Evolutionary conservation across 2,888 invertebrate genomes (phyloP).

Genomic region (Machimus atricapillus): DNA sequence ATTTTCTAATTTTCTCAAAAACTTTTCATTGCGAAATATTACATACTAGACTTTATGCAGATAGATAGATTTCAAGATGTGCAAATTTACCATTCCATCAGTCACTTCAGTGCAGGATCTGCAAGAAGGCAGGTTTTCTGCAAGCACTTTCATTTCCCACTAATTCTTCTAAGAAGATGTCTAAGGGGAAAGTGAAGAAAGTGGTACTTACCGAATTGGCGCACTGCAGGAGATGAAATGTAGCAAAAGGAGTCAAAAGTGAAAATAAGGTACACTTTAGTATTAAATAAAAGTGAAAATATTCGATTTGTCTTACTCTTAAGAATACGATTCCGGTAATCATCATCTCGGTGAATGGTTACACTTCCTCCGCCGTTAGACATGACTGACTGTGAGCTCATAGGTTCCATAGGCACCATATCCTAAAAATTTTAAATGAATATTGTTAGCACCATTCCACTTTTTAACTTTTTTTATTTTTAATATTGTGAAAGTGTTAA

Average conservation of each 20-base stretch:
- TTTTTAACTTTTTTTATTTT: background rate
- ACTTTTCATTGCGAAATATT: background rate
- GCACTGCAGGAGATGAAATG: constrained; percentile 40
- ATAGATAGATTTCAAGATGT: background rate
- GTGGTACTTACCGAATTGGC: constrained; percentile 44
- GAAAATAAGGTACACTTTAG: constrained; percentile 33
- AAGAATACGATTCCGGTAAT: constrained; percentile 61
- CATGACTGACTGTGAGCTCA: constrained; percentile 52
- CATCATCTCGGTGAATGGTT: constrained; percentile 57
- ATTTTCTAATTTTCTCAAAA: background rate
- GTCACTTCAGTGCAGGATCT: background rate
- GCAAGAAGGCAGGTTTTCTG: background rate
- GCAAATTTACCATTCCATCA: background rate
- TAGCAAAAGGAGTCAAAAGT: constrained; percentile 40
- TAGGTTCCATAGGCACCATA: constrained; percentile 62
- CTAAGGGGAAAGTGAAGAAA: background rate
- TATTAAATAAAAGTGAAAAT: background rate
- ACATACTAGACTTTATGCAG: background rate
- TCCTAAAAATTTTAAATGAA: constrained; percentile 52
- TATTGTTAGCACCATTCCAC: background rate
- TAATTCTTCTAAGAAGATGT: background rate
- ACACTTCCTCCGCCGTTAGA: constrained; percentile 60
- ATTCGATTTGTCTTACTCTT: background rate
- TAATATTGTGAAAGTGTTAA: background rate
- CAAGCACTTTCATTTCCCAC: background rate